Evolutionary conservation across 1,140 invertebrate species (phyloP), one percentile per base, ranked within the genome.

Genomic region (Drosophila arawakana): DNA sequence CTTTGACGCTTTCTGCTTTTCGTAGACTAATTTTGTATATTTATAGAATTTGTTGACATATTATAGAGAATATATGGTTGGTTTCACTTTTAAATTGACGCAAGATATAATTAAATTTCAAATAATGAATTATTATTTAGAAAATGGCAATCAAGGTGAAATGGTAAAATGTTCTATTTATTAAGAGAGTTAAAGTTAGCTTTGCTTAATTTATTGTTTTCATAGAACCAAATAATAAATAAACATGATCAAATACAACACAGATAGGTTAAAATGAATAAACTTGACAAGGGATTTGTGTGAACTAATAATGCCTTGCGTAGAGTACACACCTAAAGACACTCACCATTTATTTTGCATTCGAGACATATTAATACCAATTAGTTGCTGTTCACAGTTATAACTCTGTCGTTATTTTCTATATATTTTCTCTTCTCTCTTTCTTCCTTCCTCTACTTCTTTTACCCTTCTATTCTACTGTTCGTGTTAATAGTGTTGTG

Each of bases 1-100:
- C 3, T 43, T 30, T 41, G 57, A 52, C 47, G 25, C 55, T 60
- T 43, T 69, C 10, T 18, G 57, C 15, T 69, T 69, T 69, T 52
- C 46, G 52, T 61, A n/a, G 21, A 30, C 10, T 11, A 15, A 65
- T 35, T 44, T 44, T 50, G 8, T 30, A 6, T 70, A 70, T 70
- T 70, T 55, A 30, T 70, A 70, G 67, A 61, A 61, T 46, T 69
- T 61, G 37, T 43, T 25, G 21, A 13, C n/a, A 44, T 59, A 30
- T 67, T 60, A 47, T 60, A 44, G 15, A 46, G 39, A 44, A 61
- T 44, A 13, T 46, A 11, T 54, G 37, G 37, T 55, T 54, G 46
- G 55, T 55, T 63, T 25, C 67, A 59, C 11, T 52, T 39, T 59
- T n/a, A 59, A 59, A 46, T 59, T 59, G 37, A 18, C 9, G 39